Evolutionary conservation across 2,888 invertebrate species (phyloP).

Genomic region (Camponotus fellah): DNA sequence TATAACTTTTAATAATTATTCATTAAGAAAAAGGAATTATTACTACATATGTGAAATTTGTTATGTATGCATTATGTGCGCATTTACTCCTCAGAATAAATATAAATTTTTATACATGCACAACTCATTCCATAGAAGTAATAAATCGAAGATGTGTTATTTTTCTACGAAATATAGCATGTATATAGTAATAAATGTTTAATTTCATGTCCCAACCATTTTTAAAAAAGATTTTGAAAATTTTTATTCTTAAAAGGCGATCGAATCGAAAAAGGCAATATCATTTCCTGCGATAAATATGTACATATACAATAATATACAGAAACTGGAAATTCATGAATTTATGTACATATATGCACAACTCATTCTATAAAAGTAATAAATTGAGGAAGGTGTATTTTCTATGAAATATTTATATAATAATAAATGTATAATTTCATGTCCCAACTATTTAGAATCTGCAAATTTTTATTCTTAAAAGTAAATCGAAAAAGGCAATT

Average conservation of each 20-base stretch:
- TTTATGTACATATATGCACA: too few relatives aligned
- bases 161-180: not conserved
- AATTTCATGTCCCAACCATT: not conserved
- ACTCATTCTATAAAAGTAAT: too few relatives aligned
- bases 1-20: not conserved
- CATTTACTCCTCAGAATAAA: not conserved
- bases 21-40: not conserved
- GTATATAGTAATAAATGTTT: not conserved
- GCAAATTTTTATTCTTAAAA: too few relatives aligned
- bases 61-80: not conserved
- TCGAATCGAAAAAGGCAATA: not conserved
- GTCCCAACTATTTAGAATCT: too few relatives aligned
- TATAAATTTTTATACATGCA: not conserved
- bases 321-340: too few relatives aligned
- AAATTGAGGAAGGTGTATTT: too few relatives aligned
- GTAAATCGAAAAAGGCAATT: too few relatives aligned
- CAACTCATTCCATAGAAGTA: slow-evolving; percentile 8
- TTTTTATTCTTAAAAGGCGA: not conserved
- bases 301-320: not conserved
- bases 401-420: too few relatives aligned
- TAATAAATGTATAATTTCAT: too few relatives aligned
- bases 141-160: not conserved
- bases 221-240: not conserved
- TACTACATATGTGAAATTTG: not conserved
- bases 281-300: not conserved